These are phyloP conservation scores for Rhabditoides inermis DNA, from an alignment of 2,888 invertebrate genomes.

Conservation along the genomic window DNA sequence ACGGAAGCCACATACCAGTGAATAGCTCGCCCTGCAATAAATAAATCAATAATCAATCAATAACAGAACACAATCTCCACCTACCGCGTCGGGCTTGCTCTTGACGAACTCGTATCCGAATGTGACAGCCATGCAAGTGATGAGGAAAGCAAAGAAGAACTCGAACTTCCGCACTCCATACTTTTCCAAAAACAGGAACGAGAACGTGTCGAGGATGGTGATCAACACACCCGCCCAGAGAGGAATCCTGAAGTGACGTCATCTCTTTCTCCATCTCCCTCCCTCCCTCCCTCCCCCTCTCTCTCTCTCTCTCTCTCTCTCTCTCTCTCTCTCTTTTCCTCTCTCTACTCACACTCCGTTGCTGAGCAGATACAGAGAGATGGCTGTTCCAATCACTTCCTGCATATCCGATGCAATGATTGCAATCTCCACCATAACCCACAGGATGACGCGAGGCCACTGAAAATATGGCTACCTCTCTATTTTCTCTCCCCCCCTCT, in stretches of 20 bases:
- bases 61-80: not conserved
- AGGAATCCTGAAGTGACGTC: conserved; percentile 60
- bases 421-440: conserved; percentile 84
- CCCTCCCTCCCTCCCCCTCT: too few species aligned
- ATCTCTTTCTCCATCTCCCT: too few species aligned
- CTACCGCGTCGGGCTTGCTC: conserved; percentile 24
- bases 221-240: conserved; percentile 75
- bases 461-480: not conserved
- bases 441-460: conserved; percentile 67
- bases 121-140: conserved; percentile 74
- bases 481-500: not conserved
- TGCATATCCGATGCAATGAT: conserved; percentile 86
- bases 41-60: not conserved
- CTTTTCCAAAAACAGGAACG: conserved; percentile 76
- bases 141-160: conserved; percentile 71
- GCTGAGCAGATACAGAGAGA: conserved; percentile 73
- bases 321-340: too few species aligned
- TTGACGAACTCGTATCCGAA: conserved; percentile 65
- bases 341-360: conserved; percentile 64
- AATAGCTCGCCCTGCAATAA: conserved; percentile 64
- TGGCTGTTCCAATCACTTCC: conserved; percentile 77
- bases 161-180: conserved; percentile 73
- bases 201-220: conserved; percentile 76
- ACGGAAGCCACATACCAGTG: conserved; percentile 72
- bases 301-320: too few species aligned